These are phyloP conservation scores for Epinephelus cyanopodus DNA, from an alignment of 2,113 vertebrate species.

Conservation along the genomic window DNA sequence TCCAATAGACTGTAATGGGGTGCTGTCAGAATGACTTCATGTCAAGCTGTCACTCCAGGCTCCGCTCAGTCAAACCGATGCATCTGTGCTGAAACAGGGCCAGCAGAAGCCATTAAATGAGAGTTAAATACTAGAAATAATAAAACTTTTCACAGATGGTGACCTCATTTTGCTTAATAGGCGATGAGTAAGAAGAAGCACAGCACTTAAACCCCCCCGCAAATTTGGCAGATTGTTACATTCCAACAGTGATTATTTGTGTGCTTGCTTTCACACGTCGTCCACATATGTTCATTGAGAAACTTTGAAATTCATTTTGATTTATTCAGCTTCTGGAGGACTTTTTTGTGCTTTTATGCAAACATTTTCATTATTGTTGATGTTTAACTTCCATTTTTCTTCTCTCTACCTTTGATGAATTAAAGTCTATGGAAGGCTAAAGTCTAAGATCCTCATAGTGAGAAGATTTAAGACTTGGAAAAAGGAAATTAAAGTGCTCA, in stretches of 20 bases:
- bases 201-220: background rate
- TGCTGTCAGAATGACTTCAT: conserved; percentile 52
- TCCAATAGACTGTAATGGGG: conserved; percentile 33
- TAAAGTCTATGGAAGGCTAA: background rate
- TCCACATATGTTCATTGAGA: background rate
- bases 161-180: background rate
- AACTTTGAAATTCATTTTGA: background rate
- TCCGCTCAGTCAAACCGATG: conserved; percentile 34
- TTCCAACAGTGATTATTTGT: conserved; percentile 4
- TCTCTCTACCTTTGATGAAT: background rate
- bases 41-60: conserved; percentile 47
- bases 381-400: background rate
- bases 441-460: background rate
- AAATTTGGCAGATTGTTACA: background rate
- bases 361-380: no score
- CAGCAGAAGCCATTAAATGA: background rate
- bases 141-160: conserved; percentile 3
- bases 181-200: background rate
- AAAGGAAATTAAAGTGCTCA: background rate
- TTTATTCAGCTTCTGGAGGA: background rate
- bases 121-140: conserved; percentile 1
- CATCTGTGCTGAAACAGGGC: background rate
- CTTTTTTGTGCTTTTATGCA: background rate
- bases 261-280: background rate
- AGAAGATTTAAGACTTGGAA: background rate